Evolutionary conservation across 1,140 invertebrate species (phyloP).

Genomic region (Cryptotermes secundus): DNA sequence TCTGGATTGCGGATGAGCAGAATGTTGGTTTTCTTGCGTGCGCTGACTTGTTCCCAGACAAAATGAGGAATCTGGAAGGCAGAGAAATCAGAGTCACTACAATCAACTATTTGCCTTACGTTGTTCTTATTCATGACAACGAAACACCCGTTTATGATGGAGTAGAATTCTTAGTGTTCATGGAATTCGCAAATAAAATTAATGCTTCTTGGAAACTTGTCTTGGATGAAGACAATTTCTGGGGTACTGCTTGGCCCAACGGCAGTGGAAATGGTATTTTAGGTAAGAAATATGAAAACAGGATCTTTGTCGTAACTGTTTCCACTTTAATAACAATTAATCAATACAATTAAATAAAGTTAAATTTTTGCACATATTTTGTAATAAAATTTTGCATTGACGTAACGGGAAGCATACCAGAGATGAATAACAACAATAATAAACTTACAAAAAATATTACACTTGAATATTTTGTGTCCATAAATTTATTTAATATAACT

Average conservation of each 20-base stretch:
- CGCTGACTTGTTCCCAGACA: not conserved
- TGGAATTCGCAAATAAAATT: not conserved
- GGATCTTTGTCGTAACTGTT: not conserved
- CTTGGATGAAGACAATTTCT: not conserved
- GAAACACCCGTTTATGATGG: not conserved
- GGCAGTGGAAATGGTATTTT: not conserved
- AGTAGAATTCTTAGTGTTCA: not conserved
- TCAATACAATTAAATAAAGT: not conserved
- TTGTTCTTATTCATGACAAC: not conserved
- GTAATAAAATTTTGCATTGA: not conserved
- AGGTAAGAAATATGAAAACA: not conserved
- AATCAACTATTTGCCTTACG: not conserved
- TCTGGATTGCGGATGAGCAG: not conserved
- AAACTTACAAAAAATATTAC: too few species aligned
- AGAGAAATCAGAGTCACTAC: not conserved
- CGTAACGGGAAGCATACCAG: not conserved
- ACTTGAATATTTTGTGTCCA: too few species aligned
- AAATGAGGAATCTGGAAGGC: not conserved
- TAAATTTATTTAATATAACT: too few species aligned
- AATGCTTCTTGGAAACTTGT: not conserved
- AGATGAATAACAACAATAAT: not conserved
- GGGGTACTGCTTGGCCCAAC: not conserved
- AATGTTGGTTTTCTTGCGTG: not conserved
- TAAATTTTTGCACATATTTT: not conserved
- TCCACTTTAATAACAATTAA: not conserved